phyloP scores from a whole-genome alignment of 1,140 invertebrate species.

The Camponotus floridanus region DNA sequence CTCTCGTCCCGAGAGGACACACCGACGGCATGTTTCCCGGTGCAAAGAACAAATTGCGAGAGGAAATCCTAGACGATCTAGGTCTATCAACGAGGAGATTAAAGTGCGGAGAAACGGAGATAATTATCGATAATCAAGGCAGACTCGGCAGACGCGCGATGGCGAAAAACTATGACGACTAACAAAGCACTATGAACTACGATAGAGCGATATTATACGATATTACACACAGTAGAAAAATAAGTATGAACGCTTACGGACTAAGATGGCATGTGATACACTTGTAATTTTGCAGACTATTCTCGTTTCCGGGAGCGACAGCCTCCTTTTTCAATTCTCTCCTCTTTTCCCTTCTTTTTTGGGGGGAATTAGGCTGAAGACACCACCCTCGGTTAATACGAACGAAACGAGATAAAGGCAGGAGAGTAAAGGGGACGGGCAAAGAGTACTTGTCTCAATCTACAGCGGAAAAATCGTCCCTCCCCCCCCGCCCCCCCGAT shows the following conservation, averaged over 20 bases:
- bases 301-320: slow-evolving; percentile 10
- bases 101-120: slow-evolving; percentile 23
- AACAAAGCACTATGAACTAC: slow-evolving; percentile 39
- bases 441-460: slow-evolving; percentile 33
- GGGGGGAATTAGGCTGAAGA: slow-evolving; percentile 28
- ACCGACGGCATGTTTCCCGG: not conserved
- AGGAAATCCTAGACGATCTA: slow-evolving; percentile 29
- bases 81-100: not conserved
- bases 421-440: slow-evolving; percentile 20
- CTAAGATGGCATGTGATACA: slow-evolving; percentile 78
- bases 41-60: not conserved
- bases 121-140: slow-evolving; percentile 49
- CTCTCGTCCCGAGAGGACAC: slow-evolving; percentile 17
- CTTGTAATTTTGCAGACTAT: slow-evolving; percentile 61
- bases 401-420: slow-evolving; percentile 48
- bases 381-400: slow-evolving; percentile 17
- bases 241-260: slow-evolving; percentile 72
- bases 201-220: slow-evolving; percentile 34
- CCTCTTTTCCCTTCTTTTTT: too few relatives aligned
- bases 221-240: slow-evolving; percentile 45
- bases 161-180: slow-evolving; percentile 46
- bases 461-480: slow-evolving; percentile 14
- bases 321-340: not conserved
- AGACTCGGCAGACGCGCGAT: slow-evolving; percentile 35
- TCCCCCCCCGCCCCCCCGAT: slow-evolving; percentile 14